These are phyloP conservation scores for Mycalesis mineus DNA, from an alignment of 2,888 invertebrate genomes.

Conservation along the genomic window DNA sequence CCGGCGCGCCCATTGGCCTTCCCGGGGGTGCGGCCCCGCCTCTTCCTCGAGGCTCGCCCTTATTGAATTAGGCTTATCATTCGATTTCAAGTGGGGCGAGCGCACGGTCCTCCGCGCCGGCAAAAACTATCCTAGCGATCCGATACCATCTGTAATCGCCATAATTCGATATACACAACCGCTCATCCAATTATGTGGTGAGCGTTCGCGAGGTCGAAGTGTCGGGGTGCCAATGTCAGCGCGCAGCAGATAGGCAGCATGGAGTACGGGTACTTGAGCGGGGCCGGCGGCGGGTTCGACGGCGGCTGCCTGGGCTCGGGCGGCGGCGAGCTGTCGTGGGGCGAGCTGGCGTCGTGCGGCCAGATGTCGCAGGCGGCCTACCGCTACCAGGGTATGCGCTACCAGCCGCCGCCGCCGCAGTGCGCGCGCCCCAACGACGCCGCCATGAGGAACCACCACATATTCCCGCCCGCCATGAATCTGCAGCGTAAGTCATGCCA, in stretches of 20 bases:
- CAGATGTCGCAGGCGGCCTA: slow-evolving; percentile 91
- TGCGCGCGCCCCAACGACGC: slow-evolving; percentile 71
- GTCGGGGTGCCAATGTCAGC: slow-evolving; percentile 55
- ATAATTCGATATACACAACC: slow-evolving; percentile 71
- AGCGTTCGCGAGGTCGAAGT: slow-evolving; percentile 49
- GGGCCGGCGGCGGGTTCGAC: slow-evolving; percentile 70
- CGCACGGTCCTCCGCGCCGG: slow-evolving; percentile 69
- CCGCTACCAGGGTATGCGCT: slow-evolving; percentile 86
- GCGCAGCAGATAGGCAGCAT: slow-evolving; percentile 62
- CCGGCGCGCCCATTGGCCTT: slow-evolving; percentile 57
- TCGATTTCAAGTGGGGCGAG: slow-evolving; percentile 77
- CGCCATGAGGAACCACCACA: slow-evolving; percentile 81
- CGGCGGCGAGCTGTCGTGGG: slow-evolving; percentile 83
- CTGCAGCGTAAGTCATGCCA: slow-evolving; percentile 83
- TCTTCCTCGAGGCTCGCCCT: slow-evolving; percentile 78
- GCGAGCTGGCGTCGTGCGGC: slow-evolving; percentile 91
- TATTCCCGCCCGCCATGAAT: slow-evolving; percentile 88
- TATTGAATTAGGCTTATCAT: slow-evolving; percentile 91
- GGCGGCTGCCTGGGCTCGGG: slow-evolving; percentile 77
- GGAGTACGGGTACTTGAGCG: slow-evolving; percentile 75
- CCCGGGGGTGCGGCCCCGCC: slow-evolving; percentile 69
- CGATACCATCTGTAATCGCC: slow-evolving; percentile 75
- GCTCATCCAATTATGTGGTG: slow-evolving; percentile 74
- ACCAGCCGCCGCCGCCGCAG: slow-evolving; percentile 79
- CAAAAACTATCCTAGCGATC: slow-evolving; percentile 64